Conservation (phyloP, 2,113 vertebrate genomes). For the Cyphomyrus discorhynchus region DNA sequence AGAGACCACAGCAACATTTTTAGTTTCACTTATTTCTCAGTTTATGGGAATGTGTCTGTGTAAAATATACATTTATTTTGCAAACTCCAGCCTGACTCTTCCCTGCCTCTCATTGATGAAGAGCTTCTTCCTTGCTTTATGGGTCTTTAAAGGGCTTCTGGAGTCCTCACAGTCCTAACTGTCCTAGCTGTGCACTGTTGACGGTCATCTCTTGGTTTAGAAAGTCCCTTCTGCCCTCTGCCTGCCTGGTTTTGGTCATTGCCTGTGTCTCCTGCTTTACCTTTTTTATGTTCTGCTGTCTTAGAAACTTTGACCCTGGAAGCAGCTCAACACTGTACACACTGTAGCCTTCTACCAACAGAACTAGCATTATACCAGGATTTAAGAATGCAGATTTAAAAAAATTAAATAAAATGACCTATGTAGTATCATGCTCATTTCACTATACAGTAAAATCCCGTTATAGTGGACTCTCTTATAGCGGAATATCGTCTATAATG, state of each 20-base stretch:
- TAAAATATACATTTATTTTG: too few relatives aligned
- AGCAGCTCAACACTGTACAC: background rate
- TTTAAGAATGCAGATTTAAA: background rate
- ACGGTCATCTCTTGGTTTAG: background rate
- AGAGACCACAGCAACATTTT: background rate
- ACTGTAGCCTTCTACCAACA: background rate
- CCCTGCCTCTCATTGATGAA: too few relatives aligned
- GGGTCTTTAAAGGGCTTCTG: too few relatives aligned
- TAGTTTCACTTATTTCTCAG: too few relatives aligned
- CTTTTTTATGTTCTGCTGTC: background rate
- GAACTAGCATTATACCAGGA: background rate
- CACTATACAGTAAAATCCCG: background rate
- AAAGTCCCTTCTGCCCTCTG: background rate
- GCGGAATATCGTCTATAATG: too few relatives aligned
- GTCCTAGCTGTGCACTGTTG: background rate
- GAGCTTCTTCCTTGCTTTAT: too few relatives aligned
- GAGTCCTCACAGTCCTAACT: background rate
- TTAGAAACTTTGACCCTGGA: background rate
- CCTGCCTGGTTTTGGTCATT: background rate
- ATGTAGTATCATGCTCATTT: background rate
- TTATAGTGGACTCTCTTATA: too few relatives aligned
- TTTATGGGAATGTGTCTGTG: too few relatives aligned
- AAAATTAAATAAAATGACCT: too few relatives aligned
- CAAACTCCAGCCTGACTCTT: too few relatives aligned
- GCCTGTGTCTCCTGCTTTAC: background rate